Evolutionary conservation across 2,113 vertebrate genomes (phyloP).

Genomic region (Strix uralensis): DNA sequence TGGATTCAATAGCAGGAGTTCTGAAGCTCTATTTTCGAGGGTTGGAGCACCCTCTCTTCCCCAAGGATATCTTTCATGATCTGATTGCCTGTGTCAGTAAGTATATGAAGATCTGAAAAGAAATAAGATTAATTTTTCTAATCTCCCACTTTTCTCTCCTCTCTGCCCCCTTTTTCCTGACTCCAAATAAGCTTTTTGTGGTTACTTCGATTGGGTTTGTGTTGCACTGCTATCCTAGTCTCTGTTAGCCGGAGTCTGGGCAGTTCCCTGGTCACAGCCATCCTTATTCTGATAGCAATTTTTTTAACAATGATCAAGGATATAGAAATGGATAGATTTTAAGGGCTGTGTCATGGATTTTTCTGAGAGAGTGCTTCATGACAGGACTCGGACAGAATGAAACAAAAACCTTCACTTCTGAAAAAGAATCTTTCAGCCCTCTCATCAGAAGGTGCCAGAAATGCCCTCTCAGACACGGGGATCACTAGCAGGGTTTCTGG

Average conservation of each 20-base stretch:
- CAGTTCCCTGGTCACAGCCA: not conserved
- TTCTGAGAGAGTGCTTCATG: not conserved
- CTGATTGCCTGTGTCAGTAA: constrained; percentile 96
- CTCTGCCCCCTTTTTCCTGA: not conserved
- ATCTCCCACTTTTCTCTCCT: not conserved
- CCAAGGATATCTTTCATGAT: constrained; percentile 98
- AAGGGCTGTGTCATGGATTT: not conserved
- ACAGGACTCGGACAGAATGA: not conserved
- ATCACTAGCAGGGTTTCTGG: not conserved
- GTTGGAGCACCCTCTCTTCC: constrained; percentile 92
- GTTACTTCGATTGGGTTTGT: not conserved
- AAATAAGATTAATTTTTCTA: not conserved
- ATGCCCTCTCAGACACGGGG: not conserved
- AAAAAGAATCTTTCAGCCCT: not conserved
- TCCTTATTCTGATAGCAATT: not conserved
- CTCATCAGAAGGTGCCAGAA: not conserved
- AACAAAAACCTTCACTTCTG: not conserved
- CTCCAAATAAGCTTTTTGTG: not conserved
- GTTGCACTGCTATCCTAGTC: not conserved
- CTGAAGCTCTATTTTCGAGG: constrained; percentile 97
- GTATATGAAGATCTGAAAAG: constrained; percentile 54
- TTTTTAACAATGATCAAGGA: not conserved
- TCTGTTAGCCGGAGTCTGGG: not conserved
- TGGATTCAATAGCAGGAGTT: constrained; percentile 97
- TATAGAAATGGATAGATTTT: not conserved